phyloP scores from a whole-genome alignment of 2,888 invertebrate species.

The Acronicta leporina region DNA sequence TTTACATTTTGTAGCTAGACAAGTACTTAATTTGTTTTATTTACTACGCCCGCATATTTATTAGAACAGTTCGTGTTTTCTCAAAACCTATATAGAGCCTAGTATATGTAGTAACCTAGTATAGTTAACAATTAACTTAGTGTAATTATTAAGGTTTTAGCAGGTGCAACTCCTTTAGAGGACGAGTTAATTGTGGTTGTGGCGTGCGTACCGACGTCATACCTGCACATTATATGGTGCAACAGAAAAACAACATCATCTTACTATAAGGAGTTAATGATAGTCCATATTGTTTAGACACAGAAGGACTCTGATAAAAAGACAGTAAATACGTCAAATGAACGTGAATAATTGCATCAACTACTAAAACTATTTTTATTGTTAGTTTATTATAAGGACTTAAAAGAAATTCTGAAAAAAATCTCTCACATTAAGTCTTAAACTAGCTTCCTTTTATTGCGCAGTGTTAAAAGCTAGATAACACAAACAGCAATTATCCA shows the following conservation, averaged over 20 bases:
- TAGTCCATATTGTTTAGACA: conserved; percentile 65
- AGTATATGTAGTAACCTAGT: too few species aligned
- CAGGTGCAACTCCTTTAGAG: conserved; percentile 82
- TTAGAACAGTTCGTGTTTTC: conserved; percentile 51
- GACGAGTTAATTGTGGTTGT: conserved; percentile 74
- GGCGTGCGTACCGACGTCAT: conserved; percentile 65
- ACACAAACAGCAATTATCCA: conserved; percentile 20
- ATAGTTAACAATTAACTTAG: conserved; percentile 73
- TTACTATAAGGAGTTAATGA: conserved; percentile 75
- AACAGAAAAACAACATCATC: conserved; percentile 67
- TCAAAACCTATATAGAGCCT: too few species aligned
- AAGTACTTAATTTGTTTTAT: conserved; percentile 47
- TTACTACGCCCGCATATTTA: conserved; percentile 34
- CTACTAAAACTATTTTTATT: conserved; percentile 29
- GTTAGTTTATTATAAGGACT: too few species aligned
- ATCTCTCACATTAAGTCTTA: not conserved
- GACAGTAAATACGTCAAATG: conserved; percentile 65
- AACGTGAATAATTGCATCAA: conserved; percentile 63
- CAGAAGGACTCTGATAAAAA: conserved; percentile 49
- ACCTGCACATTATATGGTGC: conserved; percentile 73
- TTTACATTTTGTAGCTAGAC: conserved; percentile 28
- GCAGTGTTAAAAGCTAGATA: conserved; percentile 19
- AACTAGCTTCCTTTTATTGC: conserved; percentile 24
- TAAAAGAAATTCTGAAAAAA: conserved; percentile 13
- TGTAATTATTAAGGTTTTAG: conserved; percentile 77